These are phyloP conservation scores for Aurelia sp. DNA, from an alignment of 30 jellyfish, hydroid and myxozoan genomes.

Conservation along the genomic window DNA sequence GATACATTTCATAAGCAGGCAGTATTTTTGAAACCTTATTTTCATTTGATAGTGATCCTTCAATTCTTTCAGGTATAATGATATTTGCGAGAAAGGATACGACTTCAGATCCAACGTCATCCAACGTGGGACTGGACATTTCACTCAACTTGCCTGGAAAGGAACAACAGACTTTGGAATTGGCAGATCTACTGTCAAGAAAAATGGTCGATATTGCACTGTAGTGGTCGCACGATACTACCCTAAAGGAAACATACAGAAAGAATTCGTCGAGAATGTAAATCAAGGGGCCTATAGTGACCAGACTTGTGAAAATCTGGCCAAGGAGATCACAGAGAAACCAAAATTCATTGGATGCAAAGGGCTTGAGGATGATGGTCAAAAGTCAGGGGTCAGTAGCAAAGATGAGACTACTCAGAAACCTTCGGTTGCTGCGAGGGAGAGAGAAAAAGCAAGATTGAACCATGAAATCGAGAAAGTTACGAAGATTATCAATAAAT, in stretches of 20 bases:
- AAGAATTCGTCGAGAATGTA: conserved; percentile 69
- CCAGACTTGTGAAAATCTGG: conserved; percentile 71
- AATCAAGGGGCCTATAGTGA: conserved; percentile 81
- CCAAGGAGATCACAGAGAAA: conserved; percentile 20
- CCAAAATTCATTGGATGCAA: conserved; percentile 16
- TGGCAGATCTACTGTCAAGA: conserved; percentile 88
- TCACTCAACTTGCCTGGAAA: conserved; percentile 92
- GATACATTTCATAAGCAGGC: too few species aligned
- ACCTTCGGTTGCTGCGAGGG: conserved; percentile 17
- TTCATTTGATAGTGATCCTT: neutral
- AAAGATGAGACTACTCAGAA: neutral
- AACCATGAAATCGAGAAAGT: conserved; percentile 32
- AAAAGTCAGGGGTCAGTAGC: conserved; percentile 1
- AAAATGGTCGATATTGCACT: conserved; percentile 89
- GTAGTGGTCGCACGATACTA: conserved; percentile 88
- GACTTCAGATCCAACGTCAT: conserved; percentile 78
- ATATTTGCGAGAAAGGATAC: conserved; percentile 93
- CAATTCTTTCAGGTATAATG: conserved; percentile 80
- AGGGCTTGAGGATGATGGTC: neutral
- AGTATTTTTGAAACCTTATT: too few species aligned
- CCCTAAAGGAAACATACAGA: conserved; percentile 85
- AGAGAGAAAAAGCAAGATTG: conserved; percentile 21
- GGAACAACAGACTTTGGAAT: conserved; percentile 81
- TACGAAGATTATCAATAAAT: conserved; percentile 4
- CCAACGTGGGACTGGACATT: conserved; percentile 87